Base-by-base conservation (phyloP, 1,140 invertebrate species). In the Nixonia krombeini region DNA sequence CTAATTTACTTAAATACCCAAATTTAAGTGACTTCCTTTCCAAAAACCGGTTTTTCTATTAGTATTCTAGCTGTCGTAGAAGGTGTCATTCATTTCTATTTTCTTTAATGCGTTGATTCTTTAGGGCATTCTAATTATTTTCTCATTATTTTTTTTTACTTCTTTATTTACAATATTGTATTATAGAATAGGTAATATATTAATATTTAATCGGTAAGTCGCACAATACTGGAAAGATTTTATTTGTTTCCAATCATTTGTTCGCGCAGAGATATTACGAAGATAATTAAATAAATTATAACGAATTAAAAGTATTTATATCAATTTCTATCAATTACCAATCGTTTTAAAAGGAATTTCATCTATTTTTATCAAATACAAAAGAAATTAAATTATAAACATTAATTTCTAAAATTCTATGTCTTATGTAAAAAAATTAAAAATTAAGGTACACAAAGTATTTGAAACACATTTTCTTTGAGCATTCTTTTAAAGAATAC, bases 31-130 rank as follows among this genome's bases (percentile, higher is more conserved):
- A 66, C 55, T 62, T 55, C 35, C 51, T 61, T 50, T 12, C 50
- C 53, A 38, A 44, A 56, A 74, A 74, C 74, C 74, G 72, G 74
- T 76, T 74, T 38, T 29, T 45, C 23, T 33, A 40, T 53, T 61
- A 62, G 58, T 55, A 55, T 45, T 55, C 15, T 40, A 53, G 21
- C 66, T 55, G 55, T 45, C 49, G 45, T 50, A 45, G 63, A 50
- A 63, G 59, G 50, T 55, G 55, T 63, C 53, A 50, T 55, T 49
- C 55, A 49, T 49, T 69, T 63, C 66, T 58, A 69, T 53, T 44
- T 57, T 69, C 51, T 69, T 45, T 53, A 17, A 47, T 51, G 47
- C 49, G 41, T 55, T 28, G 12, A 63, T 58, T 66, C 55, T 59
- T 37, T 55, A 50, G 29, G 51, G 45, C 50, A 44, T 29, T 37